Conservation (phyloP, 1,140 invertebrate species). For the Drosophila watanabei region DNA sequence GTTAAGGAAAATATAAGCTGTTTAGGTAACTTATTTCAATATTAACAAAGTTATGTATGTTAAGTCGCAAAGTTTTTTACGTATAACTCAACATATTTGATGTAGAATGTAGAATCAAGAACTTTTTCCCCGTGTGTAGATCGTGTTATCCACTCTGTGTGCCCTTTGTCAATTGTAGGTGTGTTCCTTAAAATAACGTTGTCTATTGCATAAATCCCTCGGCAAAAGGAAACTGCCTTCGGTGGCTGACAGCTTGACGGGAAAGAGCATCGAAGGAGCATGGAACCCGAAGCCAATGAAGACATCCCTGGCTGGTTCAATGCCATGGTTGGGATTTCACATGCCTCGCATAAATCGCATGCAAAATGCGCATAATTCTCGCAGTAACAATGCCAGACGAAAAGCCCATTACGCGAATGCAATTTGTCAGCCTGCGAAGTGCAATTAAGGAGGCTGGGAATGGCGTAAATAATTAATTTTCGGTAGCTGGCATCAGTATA, state of each 20-base stretch:
- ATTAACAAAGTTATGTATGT: rapidly evolving
- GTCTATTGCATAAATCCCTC: slow-evolving; percentile 24
- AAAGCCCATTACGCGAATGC: slow-evolving; percentile 31
- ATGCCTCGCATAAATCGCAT: slow-evolving; percentile 65
- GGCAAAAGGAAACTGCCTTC: slow-evolving; percentile 13
- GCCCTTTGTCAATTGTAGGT: slow-evolving; percentile 24
- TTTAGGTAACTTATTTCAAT: no score
- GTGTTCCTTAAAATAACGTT: slow-evolving; percentile 26
- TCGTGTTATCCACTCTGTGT: neutral
- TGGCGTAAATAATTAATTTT: slow-evolving; percentile 77
- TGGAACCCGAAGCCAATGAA: slow-evolving; percentile 1
- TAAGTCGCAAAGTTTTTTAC: neutral
- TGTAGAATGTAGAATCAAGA: neutral
- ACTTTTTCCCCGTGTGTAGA: neutral
- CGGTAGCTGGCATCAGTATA: slow-evolving; percentile 63
- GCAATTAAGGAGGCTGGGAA: slow-evolving; percentile 71
- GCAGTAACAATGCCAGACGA: slow-evolving; percentile 31
- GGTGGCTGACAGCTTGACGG: slow-evolving; percentile 26
- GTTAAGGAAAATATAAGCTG: neutral
- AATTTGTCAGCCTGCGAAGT: slow-evolving; percentile 58
- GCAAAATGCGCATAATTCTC: slow-evolving; percentile 66
- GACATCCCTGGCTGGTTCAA: slow-evolving; percentile 55
- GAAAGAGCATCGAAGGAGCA: neutral
- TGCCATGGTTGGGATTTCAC: slow-evolving; percentile 36
- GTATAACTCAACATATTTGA: neutral